A percentile compares a stretch with the other conserved stretches of the same genome.
These are phyloP conservation scores for Campopleginae sp. DNA, from an alignment of 2,888 invertebrate genomes.

Conservation along the genomic window DNA sequence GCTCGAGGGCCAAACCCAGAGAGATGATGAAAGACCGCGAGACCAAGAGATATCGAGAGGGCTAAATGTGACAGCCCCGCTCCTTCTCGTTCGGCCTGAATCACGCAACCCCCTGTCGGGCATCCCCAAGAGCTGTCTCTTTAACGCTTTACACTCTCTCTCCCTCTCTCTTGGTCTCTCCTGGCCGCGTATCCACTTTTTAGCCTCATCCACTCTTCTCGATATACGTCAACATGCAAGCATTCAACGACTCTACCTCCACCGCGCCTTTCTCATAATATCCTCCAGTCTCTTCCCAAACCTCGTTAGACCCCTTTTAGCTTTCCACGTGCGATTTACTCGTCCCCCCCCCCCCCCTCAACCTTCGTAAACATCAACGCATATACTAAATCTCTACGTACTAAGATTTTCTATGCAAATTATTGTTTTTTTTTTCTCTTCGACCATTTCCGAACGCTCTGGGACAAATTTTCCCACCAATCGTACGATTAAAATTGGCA, in stretches of 20 bases:
- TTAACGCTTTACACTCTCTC: conserved; percentile 29
- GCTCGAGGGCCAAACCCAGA: conserved; percentile 52
- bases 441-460: not conserved
- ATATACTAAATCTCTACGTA: not conserved
- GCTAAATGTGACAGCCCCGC: conserved; percentile 19
- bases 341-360: too few relatives aligned
- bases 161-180: conserved; percentile 16
- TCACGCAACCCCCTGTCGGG: conserved; percentile 50
- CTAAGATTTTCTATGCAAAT: not conserved
- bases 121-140: conserved; percentile 53
- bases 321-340: conserved; percentile 56
- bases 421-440: not conserved
- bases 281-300: conserved; percentile 81
- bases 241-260: conserved; percentile 18
- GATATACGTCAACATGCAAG: conserved; percentile 38
- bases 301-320: conserved; percentile 77
- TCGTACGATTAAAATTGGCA: not conserved
- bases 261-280: conserved; percentile 72
- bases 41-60: conserved; percentile 59
- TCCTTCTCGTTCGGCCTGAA: conserved; percentile 64
- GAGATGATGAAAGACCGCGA: conserved; percentile 40
- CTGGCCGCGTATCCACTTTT: conserved; percentile 27
- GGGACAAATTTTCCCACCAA: not conserved
- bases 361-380: not conserved
- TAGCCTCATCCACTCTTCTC: conserved; percentile 24